Base-by-base conservation (phyloP, 2,888 invertebrate species). In the Callyntrura guangdongensis region DNA sequence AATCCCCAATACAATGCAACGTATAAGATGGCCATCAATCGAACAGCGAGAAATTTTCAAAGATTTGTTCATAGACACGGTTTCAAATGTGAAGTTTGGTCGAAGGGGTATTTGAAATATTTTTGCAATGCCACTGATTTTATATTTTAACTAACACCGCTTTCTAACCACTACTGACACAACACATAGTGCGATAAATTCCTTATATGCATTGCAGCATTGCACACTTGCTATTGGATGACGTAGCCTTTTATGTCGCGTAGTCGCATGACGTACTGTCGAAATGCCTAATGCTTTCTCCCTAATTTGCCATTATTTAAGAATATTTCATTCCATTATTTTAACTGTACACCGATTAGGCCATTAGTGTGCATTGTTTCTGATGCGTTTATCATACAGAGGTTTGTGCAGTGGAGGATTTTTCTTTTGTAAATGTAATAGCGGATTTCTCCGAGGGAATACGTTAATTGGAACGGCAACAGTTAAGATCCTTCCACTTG, bases 361-460 rank as follows among this genome's bases (percentile, higher is more conserved):
- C 47, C 36, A 36, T 77, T 91, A 64, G 84, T 77, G 74, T 90
- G 90, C 90, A 85, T 85, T 89, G 89, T 91, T 89, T 91, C 77
- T 89, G 91, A 67, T 79, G 67, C 59, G 69, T 87, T 91, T 83
- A 61, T 12, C 49, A 86, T 89, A 27, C 81, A 93, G 92, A 84
- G 86, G 92, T 92, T 92, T 93, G 64, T 93, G 92, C 92, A 92
- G 87, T 87, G 92, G 90, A 85, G 90, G 90, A 81, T 91, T 89
- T 84, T 93, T 94, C 93, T 92, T 92, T 94, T 94, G 93, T 97
- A 97, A 96, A 93, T 94, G 93, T 97, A 98, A 96, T 97, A 98
- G 98, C 95, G 99, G 99, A 94, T 98, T 99, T 96, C 97, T 99
- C 95, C 96, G 98, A 93, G 97, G 97, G 94, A 99, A 99, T 95